Base-by-base conservation (phyloP, 2,113 vertebrate species). In the Megaceryle maxima region DNA sequence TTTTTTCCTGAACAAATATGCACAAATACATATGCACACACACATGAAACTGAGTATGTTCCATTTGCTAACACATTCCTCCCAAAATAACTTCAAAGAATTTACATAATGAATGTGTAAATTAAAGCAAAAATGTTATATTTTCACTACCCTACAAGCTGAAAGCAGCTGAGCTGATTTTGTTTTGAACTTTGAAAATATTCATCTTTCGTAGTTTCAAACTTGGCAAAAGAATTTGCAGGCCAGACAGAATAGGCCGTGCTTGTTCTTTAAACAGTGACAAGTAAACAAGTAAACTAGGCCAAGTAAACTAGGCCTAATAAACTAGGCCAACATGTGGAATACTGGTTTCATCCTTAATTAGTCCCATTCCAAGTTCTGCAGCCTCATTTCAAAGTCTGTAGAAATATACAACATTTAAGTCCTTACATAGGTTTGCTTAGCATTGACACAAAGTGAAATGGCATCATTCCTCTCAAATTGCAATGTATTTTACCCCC, bases 21-120 rank as follows among this genome's bases (percentile, higher is more conserved):
- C 55, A 83, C 1, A 14, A 88, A 88, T 68, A 88, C 9, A 16
- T 43, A 25, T 63, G 37, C 60, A 46, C 2, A 3, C 46, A 81
- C 10, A 2, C 83, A 88, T 83, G 73, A 90, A 92, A 90, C 28
- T 20, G 70, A 60, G 10, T 87, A 89, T 82, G 33, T 79, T 95
- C 44, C 4, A 2, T 41, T 62, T 92, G 74, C 28, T 95, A 96
- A 76, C n/a, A n/a, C n/a, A 37, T 87, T 89, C 31, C 10, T 96
- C 81, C 62, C 9, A 84, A 92, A 97, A 96, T 96, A 96, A 76
- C 78, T 96, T 91, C 57, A 96, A 94, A 92, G 83, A 94, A 92
- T 92, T 97, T 87, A 76, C 81, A 93, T 92, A 91, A 91, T 76
- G 64, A 79, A 96, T 80, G 84, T 90, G 74, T 73, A 96, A 97